Evolutionary conservation across 1,140 invertebrate genomes (phyloP).

Genomic region (Nasonia longicornis): DNA sequence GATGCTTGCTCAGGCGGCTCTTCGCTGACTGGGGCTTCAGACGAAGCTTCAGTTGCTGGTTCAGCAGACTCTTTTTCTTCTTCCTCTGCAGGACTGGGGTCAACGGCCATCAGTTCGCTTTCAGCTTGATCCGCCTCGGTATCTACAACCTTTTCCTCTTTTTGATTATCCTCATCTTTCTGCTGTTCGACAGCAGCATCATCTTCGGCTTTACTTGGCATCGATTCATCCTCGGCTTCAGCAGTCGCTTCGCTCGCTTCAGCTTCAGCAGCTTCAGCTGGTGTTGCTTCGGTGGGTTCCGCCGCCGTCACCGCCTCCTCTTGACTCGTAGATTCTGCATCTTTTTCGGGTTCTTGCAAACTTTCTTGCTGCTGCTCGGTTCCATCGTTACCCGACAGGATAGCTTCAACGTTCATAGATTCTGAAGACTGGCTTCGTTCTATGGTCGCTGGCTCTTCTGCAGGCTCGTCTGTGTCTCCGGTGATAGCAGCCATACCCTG

Average conservation of each 20-base stretch:
- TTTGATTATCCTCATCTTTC: constrained; percentile 34
- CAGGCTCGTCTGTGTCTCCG: constrained; percentile 39
- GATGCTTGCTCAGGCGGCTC: not conserved
- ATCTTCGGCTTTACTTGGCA: constrained; percentile 8
- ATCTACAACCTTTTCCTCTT: not conserved
- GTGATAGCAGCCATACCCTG: constrained; percentile 54
- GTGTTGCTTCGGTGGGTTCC: not conserved
- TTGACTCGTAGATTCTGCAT: not conserved
- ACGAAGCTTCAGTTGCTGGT: constrained; percentile 20
- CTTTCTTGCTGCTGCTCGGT: not conserved
- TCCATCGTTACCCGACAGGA: constrained; percentile 27
- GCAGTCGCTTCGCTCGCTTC: not conserved
- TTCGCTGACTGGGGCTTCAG: constrained; percentile 19
- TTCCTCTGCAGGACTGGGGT: constrained; percentile 17
- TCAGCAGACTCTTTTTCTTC: constrained; percentile 20
- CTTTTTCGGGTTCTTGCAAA: not conserved
- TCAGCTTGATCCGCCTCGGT: not conserved
- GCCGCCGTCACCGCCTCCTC: not conserved
- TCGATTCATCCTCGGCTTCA: constrained; percentile 6
- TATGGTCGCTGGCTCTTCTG: constrained; percentile 32
- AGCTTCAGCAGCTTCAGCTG: not conserved
- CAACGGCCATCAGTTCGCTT: constrained; percentile 23
- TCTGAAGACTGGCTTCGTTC: constrained; percentile 22
- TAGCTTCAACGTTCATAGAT: constrained; percentile 45
- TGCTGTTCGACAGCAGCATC: not conserved